Evolutionary conservation across 2,797 vertebrate genomes (phyloP), one percentile per base, ranked within the genome.

Genomic region (Lithobates pipiens): DNA sequence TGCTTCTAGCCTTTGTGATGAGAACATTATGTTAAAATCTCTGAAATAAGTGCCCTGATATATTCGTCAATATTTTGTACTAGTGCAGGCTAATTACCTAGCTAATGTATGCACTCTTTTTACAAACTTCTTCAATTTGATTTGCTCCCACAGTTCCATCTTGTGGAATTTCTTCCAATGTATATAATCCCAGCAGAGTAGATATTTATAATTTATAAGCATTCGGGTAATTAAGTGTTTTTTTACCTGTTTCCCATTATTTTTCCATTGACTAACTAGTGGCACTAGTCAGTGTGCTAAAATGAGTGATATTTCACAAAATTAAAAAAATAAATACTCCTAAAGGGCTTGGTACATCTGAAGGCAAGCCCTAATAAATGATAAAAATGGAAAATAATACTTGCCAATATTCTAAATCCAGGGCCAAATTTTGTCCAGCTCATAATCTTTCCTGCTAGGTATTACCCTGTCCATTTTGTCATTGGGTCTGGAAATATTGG

Each of bases 31-130:
- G 3, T 27, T 72, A 10, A 46, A 63, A 4, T 86, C 91, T 92
- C 3, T 7, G 87, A 93, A 94, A 91, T 89, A 94, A 95, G 93
- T 95, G 94, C 94, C 94, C 94, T 91, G 91, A 94, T 93, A 93
- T 93, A 92, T 68, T 88, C 86, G 86, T 88, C 87, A 74, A 86
- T 10, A 34, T 91, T 90, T 92, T 92, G 61, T 92, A 91, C 13
- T 0, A 36, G 83, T 88, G 89, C 86, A 88, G 0, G 89, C 90
- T 90, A 79, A 90, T 91, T 86, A 89, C 89, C 92, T 93, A 93
- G 83, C 76, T 73, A 68, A 87, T 61, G 83, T 87, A 76, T 87
- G 81, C 86, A 83, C 81, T 83, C 86, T 87, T 87, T 87, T 84
- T 87, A 87, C 86, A 87, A 87, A 83, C 81, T 87, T 69, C 72